Evolutionary conservation across 2,113 vertebrate genomes (phyloP), one percentile per base, ranked within the genome.

Genomic region (Epinephelus fuscoguttatus): DNA sequence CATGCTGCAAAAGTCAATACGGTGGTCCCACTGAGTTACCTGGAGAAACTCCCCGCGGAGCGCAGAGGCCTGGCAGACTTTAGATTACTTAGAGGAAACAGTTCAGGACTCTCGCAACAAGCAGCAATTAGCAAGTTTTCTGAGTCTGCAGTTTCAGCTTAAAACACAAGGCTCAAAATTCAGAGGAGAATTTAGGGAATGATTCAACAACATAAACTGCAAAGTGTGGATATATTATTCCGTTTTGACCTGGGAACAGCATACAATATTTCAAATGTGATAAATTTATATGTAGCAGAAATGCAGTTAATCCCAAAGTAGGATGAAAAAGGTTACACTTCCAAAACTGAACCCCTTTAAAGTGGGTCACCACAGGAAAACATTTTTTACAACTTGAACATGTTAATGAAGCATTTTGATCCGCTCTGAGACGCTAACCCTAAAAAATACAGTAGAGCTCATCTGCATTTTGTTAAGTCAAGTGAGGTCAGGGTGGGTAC

Each of bases 31-130:
- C 81, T 59, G 78, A 71, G 70, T 50, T 70, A 84, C 86, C 84
- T 83, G 81, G 27, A 70, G 45, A 50, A 70, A 53, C 2, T 85
- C 90, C 84, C 87, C 0, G 71, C 18, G 85, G 81, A 84, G 84
- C 15, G 4, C 0, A 6, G 1, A 84, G 18, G 17, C 73, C 62
- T 64, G 42, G 2, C 64, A 72, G 75, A 81, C 81, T 82, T 69
- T 53, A 68, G 70, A 90, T 82, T 60, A 72, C 72, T 76, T 18
- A 1, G 59, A 52, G 78, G 75, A 71, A 88, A 82, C 64, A 21
- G 67, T 33, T 67, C 33, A 42, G 68, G 63, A 63, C 57, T 78
- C 37, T 53, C 18, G 66, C 25, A 73, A 64, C 68, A 63, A 75
- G 33, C 64, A 42, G 78, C 84, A 82, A 47, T 87, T 70, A 62